Evolutionary conservation across 2,797 vertebrate species (phyloP).

Genomic region (Arnoldichthys spilopterus): DNA sequence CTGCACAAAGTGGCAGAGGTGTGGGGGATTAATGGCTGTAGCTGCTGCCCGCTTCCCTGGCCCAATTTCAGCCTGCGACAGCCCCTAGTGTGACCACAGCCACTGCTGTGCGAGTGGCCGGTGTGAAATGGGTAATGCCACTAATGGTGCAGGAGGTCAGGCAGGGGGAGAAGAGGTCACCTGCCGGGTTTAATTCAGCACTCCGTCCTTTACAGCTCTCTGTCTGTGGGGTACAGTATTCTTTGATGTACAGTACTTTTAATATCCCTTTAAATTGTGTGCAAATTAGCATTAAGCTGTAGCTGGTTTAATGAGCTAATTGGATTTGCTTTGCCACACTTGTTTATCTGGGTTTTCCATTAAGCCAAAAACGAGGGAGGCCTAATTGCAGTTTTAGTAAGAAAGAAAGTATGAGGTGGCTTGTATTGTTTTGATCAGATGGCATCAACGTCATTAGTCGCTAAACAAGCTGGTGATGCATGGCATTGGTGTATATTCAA

Average conservation of each 20-base stretch:
- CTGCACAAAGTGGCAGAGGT: constrained; percentile 49
- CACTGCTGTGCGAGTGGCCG: constrained; percentile 35
- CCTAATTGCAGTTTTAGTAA: constrained; percentile 16
- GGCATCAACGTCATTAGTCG: constrained; percentile 41
- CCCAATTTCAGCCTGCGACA: constrained; percentile 54
- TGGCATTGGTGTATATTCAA: constrained; percentile 74
- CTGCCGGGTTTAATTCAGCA: constrained; percentile 27
- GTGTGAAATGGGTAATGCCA: constrained; percentile 47
- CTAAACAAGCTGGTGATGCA: constrained; percentile 60
- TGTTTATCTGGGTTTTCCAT: constrained; percentile 22
- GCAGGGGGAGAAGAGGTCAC: constrained; percentile 34
- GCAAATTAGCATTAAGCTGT: constrained; percentile 5
- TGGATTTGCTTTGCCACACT: constrained; percentile 15
- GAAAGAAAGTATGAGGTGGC: constrained; percentile 1
- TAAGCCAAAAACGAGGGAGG: constrained; percentile 9
- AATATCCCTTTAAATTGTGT: background rate
- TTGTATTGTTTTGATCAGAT: constrained; percentile 55
- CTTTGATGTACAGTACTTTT: background rate
- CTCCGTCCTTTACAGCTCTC: background rate
- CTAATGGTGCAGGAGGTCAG: constrained; percentile 48
- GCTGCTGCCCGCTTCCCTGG: constrained; percentile 39
- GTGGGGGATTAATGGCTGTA: constrained; percentile 57
- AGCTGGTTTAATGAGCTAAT: constrained; percentile 23
- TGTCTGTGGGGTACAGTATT: background rate
- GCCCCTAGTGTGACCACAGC: constrained; percentile 47